Conservation (phyloP, 2,797 vertebrate species). For the Phrynocephalus guinanensis region DNA sequence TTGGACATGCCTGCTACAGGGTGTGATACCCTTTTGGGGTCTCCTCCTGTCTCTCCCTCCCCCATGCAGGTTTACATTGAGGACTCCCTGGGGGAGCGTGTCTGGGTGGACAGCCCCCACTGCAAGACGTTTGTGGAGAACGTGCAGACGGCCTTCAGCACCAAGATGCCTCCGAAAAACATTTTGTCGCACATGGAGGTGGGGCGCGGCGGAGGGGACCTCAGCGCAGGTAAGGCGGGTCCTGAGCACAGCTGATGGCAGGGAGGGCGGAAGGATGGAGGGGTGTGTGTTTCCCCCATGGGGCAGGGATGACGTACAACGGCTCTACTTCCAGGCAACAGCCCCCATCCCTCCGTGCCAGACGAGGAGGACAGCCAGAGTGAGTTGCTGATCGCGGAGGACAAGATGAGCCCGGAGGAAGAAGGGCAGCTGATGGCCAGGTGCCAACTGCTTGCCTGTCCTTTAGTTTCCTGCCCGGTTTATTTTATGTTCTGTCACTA, state of each 20-base stretch:
- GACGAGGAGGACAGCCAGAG: constrained; percentile 97
- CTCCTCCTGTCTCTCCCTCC: background rate
- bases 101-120: constrained; percentile 98
- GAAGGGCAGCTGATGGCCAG: constrained; percentile 96
- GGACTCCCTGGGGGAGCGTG: constrained; percentile 95
- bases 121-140: constrained; percentile 98
- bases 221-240: constrained; percentile 88
- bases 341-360: constrained; percentile 94
- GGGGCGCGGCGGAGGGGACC: constrained; percentile 87
- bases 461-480: background rate
- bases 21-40: background rate
- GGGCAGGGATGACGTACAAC: background rate
- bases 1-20: too few species aligned
- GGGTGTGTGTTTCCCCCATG: background rate
- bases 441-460: constrained; percentile 69
- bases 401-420: constrained; percentile 96
- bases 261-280: too few species aligned
- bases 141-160: constrained; percentile 96
- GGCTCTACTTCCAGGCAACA: constrained; percentile 83
- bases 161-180: constrained; percentile 95
- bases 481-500: too few species aligned
- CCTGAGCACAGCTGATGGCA: rapidly evolving
- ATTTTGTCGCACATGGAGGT: constrained; percentile 92
- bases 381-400: constrained; percentile 95
- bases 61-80: constrained; percentile 93